These are phyloP conservation scores for Tanypteryx hageni DNA, from an alignment of 2,888 invertebrate species.

Conservation along the genomic window DNA sequence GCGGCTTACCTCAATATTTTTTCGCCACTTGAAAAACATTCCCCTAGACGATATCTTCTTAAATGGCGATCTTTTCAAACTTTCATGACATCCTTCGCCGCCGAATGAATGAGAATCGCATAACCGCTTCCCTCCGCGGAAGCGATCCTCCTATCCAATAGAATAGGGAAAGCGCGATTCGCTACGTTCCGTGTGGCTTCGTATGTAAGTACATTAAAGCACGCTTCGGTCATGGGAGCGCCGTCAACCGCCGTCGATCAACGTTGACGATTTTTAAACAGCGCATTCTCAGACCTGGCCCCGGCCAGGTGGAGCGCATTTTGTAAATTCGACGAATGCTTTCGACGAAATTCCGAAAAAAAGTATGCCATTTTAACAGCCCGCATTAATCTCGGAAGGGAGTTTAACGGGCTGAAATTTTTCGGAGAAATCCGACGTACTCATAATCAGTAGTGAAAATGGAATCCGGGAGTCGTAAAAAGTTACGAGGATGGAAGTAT, in stretches of 20 bases:
- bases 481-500: neutral
- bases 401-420: neutral
- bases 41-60: neutral
- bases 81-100: neutral
- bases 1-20: too few species aligned
- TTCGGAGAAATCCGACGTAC: neutral
- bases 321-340: conserved; percentile 4
- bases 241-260: neutral
- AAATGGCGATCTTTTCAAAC: conserved; percentile 6
- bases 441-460: too few species aligned
- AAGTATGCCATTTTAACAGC: neutral
- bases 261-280: neutral
- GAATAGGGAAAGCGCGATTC: neutral
- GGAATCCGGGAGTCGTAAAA: neutral
- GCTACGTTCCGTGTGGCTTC: neutral
- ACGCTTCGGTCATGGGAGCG: neutral
- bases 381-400: neutral
- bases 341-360: neutral
- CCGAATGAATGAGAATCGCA: neutral
- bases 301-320: neutral
- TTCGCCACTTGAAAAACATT: too few species aligned
- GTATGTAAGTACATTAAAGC: neutral
- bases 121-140: neutral
- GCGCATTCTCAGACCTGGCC: neutral
- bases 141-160: conserved; percentile 6